These are phyloP conservation scores for Zosterops japonicus DNA, from an alignment of 2,113 vertebrate species.

Conservation along the genomic window DNA sequence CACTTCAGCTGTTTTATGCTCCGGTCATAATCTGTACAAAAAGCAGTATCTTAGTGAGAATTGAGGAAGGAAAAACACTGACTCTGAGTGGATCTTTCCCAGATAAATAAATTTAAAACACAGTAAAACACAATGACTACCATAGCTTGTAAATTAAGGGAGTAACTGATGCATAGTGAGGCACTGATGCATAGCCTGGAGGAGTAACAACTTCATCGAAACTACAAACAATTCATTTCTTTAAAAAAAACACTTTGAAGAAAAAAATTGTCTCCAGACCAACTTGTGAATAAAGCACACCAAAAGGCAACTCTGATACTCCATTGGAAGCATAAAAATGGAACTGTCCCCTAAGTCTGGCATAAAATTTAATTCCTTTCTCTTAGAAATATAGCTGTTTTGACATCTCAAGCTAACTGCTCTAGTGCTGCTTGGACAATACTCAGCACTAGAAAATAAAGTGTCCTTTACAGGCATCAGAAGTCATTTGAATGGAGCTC, in stretches of 20 bases:
- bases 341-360: neutral
- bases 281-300: constrained; percentile 52
- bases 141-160: constrained; percentile 32
- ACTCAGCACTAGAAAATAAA: neutral
- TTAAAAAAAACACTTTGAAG: constrained; percentile 43
- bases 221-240: constrained; percentile 29
- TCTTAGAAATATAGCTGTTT: neutral
- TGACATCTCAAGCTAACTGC: neutral
- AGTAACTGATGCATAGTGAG: constrained; percentile 37
- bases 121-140: constrained; percentile 28
- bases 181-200: constrained; percentile 40
- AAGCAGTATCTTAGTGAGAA: neutral
- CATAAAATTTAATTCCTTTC: neutral
- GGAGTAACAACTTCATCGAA: constrained; percentile 18
- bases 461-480: neutral
- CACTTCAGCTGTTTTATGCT: neutral
- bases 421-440: neutral
- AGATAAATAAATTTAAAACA: constrained; percentile 51
- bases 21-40: neutral
- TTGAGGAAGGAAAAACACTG: neutral
- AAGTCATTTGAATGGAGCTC: neutral
- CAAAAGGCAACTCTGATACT: constrained; percentile 50
- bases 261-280: constrained; percentile 58
- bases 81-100: neutral
- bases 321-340: constrained; percentile 56